Evolutionary conservation across 2,113 vertebrate species (phyloP).

Genomic region (Urocynchramus pylzowi): DNA sequence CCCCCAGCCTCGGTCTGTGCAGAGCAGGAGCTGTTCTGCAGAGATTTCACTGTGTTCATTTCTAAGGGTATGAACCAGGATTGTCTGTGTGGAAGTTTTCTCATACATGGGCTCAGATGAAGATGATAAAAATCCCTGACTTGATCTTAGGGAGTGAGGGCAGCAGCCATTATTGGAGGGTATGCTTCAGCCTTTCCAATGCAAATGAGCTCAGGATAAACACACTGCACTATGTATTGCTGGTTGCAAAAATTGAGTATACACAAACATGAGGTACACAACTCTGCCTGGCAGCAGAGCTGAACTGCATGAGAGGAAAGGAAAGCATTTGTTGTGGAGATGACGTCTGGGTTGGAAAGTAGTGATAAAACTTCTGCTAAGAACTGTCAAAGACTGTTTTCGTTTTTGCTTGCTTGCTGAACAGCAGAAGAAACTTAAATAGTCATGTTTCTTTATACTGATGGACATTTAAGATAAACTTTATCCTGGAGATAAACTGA

Average conservation of each 20-base stretch:
- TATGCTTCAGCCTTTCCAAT: background rate
- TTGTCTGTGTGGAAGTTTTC: background rate
- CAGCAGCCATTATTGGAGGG: background rate
- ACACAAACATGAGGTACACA: background rate
- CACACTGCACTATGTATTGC: background rate
- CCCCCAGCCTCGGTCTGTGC: background rate
- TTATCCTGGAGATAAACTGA: background rate
- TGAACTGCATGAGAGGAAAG: background rate
- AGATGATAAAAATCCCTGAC: background rate
- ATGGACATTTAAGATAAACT: background rate
- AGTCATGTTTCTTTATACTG: background rate
- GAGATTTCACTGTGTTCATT: accelerated
- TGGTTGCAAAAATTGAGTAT: background rate
- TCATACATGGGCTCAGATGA: background rate
- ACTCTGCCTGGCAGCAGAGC: background rate
- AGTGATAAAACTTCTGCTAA: background rate
- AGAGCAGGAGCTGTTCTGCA: background rate
- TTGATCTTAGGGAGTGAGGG: background rate
- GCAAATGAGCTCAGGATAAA: background rate
- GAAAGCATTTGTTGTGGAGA: background rate
- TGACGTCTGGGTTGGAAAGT: background rate
- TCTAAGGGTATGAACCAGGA: background rate
- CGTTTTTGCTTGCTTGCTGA: background rate
- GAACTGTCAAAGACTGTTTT: background rate
- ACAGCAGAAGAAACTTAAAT: background rate